These are phyloP conservation scores for Enteromius treurensis DNA, from an alignment of 2,797 vertebrate species.

Conservation along the genomic window DNA sequence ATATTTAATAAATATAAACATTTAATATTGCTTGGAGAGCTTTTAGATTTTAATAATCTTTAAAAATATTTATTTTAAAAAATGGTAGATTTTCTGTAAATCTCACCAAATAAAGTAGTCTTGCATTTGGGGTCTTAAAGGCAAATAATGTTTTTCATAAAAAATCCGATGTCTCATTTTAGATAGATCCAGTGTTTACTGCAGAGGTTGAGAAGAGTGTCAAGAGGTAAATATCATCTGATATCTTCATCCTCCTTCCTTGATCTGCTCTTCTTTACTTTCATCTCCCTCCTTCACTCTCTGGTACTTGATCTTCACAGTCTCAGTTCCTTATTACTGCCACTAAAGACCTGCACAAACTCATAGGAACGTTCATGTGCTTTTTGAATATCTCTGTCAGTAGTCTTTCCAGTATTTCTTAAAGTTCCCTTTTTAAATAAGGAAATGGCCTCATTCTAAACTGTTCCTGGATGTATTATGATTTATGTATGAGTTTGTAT, in stretches of 20 bases:
- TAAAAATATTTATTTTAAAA: too few species aligned
- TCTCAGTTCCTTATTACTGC: slow-evolving; percentile 48
- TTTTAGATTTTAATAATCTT: neutral
- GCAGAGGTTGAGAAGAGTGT: slow-evolving; percentile 83
- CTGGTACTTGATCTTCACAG: slow-evolving; percentile 14
- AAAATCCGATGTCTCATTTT: slow-evolving; percentile 4
- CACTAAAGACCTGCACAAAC: neutral
- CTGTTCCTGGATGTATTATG: neutral
- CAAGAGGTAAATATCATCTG: slow-evolving; percentile 74
- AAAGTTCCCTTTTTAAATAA: neutral
- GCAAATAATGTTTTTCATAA: neutral
- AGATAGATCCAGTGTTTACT: slow-evolving; percentile 88
- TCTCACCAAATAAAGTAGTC: neutral
- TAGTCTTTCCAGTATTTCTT: neutral
- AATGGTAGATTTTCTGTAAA: neutral
- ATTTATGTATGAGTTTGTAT: neutral
- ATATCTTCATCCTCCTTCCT: neutral
- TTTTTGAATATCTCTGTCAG: neutral
- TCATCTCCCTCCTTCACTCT: slow-evolving; percentile 46
- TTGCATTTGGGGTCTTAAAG: neutral
- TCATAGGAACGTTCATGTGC: neutral
- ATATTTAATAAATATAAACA: neutral
- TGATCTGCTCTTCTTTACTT: slow-evolving; percentile 40
- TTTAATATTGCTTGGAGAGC: too few species aligned
- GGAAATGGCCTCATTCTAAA: neutral